These are phyloP conservation scores for Seira sanloemensis DNA, from an alignment of 2,888 invertebrate genomes.

Conservation along the genomic window DNA sequence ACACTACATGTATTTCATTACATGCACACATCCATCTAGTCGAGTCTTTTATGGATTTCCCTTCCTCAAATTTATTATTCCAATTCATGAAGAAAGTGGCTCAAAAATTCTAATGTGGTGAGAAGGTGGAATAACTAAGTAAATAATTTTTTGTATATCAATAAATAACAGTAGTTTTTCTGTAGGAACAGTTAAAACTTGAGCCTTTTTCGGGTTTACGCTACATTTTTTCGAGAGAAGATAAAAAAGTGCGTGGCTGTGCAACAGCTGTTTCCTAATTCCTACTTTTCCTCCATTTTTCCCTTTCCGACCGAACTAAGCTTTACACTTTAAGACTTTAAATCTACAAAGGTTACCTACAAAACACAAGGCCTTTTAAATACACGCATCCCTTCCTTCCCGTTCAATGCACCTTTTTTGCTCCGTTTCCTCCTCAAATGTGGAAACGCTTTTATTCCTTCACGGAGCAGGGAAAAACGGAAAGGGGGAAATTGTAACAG, in stretches of 20 bases:
- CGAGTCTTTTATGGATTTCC: conserved; percentile 3
- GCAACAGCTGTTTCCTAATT: conserved; percentile 73
- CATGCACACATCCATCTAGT: background rate
- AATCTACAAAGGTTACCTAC: conserved; percentile 20
- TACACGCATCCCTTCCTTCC: background rate
- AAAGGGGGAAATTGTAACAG: conserved; percentile 14
- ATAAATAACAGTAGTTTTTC: conserved; percentile 15
- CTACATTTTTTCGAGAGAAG: conserved; percentile 16
- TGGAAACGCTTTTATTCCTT: conserved; percentile 42
- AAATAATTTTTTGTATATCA: background rate
- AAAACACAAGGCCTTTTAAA: conserved; percentile 33
- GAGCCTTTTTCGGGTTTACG: background rate
- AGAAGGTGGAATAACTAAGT: background rate
- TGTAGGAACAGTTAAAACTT: conserved; percentile 24
- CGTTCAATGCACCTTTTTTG: conserved; percentile 32
- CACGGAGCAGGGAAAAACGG: background rate
- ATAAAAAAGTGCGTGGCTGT: conserved; percentile 61
- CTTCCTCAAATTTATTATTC: conserved; percentile 8
- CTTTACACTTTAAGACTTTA: conserved; percentile 54
- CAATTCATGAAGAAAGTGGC: background rate
- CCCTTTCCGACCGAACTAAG: conserved; percentile 42
- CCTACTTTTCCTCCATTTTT: conserved; percentile 65
- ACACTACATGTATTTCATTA: no score
- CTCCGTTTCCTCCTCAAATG: conserved; percentile 55
- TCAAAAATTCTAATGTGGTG: background rate